phyloP scores from a whole-genome alignment of 2,888 invertebrate species.

The Pterostichus niger region DNA sequence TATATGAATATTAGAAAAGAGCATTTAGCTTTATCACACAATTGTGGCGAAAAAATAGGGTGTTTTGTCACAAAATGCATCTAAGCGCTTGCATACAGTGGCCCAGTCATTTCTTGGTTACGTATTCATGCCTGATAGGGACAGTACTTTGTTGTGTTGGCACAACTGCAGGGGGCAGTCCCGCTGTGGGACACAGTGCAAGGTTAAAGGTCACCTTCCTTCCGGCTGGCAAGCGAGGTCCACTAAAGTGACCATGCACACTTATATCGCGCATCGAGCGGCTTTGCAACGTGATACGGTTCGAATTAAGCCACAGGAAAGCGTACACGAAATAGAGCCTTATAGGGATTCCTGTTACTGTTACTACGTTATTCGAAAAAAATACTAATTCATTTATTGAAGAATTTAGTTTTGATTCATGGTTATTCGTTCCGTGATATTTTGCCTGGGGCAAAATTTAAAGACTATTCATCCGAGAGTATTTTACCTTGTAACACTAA shows the following conservation, averaged over 20 bases:
- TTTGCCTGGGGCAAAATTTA: too few species aligned
- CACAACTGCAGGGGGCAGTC: constrained; percentile 53
- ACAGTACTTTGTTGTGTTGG: background rate
- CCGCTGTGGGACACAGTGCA: constrained; percentile 59
- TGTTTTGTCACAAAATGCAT: constrained; percentile 73
- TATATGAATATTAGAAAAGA: constrained; percentile 71
- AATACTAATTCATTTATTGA: too few species aligned
- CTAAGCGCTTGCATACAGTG: constrained; percentile 65
- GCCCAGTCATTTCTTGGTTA: constrained; percentile 58
- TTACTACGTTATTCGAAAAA: background rate
- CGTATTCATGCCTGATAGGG: background rate
- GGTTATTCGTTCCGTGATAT: background rate
- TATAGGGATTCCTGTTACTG: constrained; percentile 1
- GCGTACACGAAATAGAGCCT: background rate
- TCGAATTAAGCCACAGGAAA: background rate
- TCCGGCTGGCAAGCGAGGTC: constrained; percentile 69
- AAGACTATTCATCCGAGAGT: too few species aligned
- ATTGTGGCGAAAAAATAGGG: constrained; percentile 75
- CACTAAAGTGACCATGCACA: constrained; percentile 52
- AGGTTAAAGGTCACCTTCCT: constrained; percentile 75
- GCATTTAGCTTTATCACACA: constrained; percentile 73
- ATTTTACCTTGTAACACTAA: too few species aligned
- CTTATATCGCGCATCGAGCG: background rate
- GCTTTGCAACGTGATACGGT: constrained; percentile 36
- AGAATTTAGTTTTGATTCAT: too few species aligned